Percentiles rank a stretch among this genome's conserved stretches.
Evolutionary conservation across 1,140 invertebrate species (phyloP).

Genomic region (Philopotamus ludificatus): DNA sequence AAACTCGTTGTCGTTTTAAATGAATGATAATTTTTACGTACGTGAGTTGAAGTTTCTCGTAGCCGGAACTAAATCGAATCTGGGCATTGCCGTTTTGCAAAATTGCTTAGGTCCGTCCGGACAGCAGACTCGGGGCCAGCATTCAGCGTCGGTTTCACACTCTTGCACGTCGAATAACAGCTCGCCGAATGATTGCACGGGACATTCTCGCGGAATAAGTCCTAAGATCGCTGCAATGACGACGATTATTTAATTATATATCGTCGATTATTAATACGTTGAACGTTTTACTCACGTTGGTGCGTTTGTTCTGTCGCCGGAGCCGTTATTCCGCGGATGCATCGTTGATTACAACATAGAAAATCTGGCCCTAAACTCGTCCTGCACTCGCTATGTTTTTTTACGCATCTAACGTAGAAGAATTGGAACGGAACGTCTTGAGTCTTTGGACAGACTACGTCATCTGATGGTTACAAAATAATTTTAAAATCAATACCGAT

Average conservation of each 20-base stretch:
- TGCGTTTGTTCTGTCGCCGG: conserved; percentile 56
- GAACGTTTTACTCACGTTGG: conserved; percentile 61
- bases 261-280: too few relatives aligned
- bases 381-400: conserved; percentile 57
- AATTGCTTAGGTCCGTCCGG: conserved; percentile 63
- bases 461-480: conserved; percentile 40
- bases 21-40: conserved; percentile 41
- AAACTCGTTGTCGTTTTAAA: neutral
- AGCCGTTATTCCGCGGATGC: conserved; percentile 58
- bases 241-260: neutral
- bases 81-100: conserved; percentile 64
- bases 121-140: conserved; percentile 70
- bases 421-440: conserved; percentile 52
- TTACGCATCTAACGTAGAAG: conserved; percentile 56
- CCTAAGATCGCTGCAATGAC: conserved; percentile 60
- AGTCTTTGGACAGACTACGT: conserved; percentile 56
- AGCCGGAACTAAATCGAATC: conserved; percentile 61
- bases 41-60: conserved; percentile 53
- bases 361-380: conserved; percentile 54
- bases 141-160: conserved; percentile 65
- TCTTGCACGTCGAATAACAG: conserved; percentile 64
- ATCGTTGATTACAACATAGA: conserved; percentile 59
- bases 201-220: conserved; percentile 64
- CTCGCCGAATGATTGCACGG: conserved; percentile 62
- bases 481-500: conserved; percentile 2